Conservation (phyloP, 23 tunicate genomes). For the Phallusia fumigata region DNA sequence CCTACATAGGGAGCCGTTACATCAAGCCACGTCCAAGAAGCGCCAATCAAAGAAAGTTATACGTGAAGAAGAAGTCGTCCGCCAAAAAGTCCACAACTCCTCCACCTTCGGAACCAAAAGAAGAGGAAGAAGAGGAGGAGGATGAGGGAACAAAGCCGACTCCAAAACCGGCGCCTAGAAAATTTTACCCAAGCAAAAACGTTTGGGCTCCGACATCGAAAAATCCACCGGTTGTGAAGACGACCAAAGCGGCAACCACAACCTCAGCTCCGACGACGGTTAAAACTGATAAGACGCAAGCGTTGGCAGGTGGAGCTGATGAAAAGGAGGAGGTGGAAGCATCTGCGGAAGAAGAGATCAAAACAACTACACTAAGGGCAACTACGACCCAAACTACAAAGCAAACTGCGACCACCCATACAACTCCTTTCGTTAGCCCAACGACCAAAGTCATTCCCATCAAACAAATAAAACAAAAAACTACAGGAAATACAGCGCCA, state of each 20-base stretch:
- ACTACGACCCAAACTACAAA: constrained; percentile 6
- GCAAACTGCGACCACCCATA: not conserved
- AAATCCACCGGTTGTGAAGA: not conserved
- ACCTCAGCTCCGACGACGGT: not conserved
- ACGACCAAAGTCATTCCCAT: not conserved
- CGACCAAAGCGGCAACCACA: not conserved
- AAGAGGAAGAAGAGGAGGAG: not conserved
- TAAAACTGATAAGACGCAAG: not conserved
- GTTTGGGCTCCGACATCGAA: not conserved
- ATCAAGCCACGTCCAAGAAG: not conserved
- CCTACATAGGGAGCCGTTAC: not conserved
- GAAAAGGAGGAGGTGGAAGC: not conserved
- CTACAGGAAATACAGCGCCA: not conserved
- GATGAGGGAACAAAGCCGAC: not conserved
- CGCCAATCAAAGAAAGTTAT: not conserved
- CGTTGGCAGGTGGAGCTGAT: not conserved
- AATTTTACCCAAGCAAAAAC: not conserved
- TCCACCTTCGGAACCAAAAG: not conserved
- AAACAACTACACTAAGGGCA: not conserved
- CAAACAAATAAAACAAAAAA: too few relatives aligned
- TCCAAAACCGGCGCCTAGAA: not conserved
- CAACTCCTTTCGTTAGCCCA: not conserved
- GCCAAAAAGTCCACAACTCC: not conserved
- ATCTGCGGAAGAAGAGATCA: not conserved
- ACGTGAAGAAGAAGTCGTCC: not conserved